Conservation (phyloP, 2,113 vertebrate genomes). For the Riparia riparia region DNA sequence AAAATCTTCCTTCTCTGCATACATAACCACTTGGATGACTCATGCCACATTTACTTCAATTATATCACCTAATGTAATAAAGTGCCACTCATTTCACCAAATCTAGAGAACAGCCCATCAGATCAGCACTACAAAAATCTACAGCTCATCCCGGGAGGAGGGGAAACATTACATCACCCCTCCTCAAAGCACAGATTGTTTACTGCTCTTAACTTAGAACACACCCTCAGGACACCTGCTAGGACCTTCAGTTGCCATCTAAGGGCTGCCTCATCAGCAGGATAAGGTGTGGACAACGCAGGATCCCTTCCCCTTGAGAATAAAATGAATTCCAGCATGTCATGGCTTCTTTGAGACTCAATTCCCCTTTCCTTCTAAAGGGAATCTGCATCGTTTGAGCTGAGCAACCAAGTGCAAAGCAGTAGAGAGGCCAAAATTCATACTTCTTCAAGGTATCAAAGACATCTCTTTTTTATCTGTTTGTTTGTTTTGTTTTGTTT, state of each 20-base stretch:
- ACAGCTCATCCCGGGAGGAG: background rate
- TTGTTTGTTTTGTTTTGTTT: background rate
- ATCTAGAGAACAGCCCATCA: background rate
- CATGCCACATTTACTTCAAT: background rate
- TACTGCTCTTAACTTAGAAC: background rate
- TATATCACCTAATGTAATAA: background rate
- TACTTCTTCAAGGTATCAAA: background rate
- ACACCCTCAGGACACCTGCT: background rate
- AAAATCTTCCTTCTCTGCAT: background rate
- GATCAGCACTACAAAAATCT: background rate
- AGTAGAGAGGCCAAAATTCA: background rate
- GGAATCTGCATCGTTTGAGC: background rate
- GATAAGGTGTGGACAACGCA: background rate
- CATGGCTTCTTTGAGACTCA: background rate
- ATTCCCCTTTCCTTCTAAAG: background rate
- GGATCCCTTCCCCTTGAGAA: background rate
- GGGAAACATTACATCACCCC: background rate
- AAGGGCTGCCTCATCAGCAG: background rate
- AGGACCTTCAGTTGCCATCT: background rate
- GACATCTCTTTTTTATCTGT: background rate
- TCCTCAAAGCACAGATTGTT: background rate
- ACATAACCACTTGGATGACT: background rate
- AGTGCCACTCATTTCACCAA: background rate
- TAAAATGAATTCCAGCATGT: background rate
- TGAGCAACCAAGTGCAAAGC: background rate